Conservation (phyloP, 2,888 invertebrate genomes). For the Spisula subtruncata region DNA sequence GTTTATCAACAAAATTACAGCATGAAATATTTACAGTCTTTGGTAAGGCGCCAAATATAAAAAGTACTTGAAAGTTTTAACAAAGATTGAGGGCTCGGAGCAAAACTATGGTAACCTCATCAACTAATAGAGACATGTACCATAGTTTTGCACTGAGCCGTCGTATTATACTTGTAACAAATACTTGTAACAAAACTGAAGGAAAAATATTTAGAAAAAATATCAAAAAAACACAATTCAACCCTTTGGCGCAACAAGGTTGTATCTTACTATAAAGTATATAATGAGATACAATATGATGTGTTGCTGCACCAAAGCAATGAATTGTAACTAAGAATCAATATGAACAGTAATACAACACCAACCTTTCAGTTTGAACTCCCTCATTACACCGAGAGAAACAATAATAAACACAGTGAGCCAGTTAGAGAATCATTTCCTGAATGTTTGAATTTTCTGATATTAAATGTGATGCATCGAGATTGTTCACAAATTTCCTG, state of each 20-base stretch:
- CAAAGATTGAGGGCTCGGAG: too few species aligned
- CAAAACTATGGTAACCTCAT: too few species aligned
- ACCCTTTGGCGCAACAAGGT: too few species aligned
- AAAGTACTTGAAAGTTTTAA: too few species aligned
- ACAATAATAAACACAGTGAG: not conserved
- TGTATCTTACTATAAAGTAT: too few species aligned
- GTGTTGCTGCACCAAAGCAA: too few species aligned
- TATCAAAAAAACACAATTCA: not conserved
- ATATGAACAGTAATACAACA: not conserved
- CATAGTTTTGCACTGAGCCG: too few species aligned
- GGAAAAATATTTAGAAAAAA: not conserved
- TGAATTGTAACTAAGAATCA: too few species aligned
- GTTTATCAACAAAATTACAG: too few species aligned
- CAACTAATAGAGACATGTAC: too few species aligned
- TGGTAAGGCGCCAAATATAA: not conserved
- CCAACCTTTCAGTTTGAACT: slow-evolving; percentile 11
- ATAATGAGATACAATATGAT: too few species aligned
- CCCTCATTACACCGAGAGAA: not conserved
- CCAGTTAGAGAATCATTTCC: not conserved
- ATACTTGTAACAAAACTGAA: not conserved
- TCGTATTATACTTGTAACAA: not conserved
- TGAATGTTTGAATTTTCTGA: slow-evolving; percentile 5
- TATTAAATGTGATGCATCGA: not conserved
- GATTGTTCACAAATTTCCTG: too few species aligned
- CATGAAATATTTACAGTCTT: not conserved